These are phyloP conservation scores for Sphenopsis melanotis DNA, from an alignment of 2,797 vertebrate genomes.

Conservation along the genomic window DNA sequence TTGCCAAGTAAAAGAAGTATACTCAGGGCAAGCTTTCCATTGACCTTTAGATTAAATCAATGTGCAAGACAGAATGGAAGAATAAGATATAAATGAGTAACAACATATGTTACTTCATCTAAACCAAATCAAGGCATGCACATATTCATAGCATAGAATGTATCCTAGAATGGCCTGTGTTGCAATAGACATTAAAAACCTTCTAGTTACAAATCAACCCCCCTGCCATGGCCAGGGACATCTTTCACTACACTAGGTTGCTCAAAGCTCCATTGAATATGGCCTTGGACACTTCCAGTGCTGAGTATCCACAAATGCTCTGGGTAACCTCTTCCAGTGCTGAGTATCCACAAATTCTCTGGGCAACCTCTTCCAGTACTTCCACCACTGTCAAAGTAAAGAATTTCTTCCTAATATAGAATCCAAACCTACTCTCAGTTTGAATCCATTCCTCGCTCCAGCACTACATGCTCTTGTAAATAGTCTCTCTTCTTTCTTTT, in stretches of 20 bases:
- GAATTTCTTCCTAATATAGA: not conserved
- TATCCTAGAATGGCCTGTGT: not conserved
- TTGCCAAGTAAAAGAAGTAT: not conserved
- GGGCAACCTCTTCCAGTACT: not conserved
- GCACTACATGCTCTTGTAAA: not conserved
- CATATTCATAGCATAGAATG: not conserved
- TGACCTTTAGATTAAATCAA: not conserved
- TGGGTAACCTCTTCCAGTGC: not conserved
- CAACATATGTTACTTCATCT: not conserved
- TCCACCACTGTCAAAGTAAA: not conserved
- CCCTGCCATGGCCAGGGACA: not conserved
- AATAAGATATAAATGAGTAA: not conserved
- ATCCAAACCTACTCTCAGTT: not conserved
- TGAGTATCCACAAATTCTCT: not conserved
- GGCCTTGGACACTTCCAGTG: not conserved
- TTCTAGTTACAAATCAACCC: not conserved
- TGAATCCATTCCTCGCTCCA: not conserved
- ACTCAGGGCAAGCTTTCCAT: not conserved
- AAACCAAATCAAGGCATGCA: not conserved
- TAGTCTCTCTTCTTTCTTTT: too few relatives aligned
- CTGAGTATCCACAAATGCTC: not conserved
- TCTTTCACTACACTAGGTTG: not conserved
- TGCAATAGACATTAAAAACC: not conserved
- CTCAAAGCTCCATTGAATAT: not conserved
- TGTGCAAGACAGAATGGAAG: not conserved